Conservation (phyloP, 2,888 invertebrate genomes). For the Thymelicus sylvestris region DNA sequence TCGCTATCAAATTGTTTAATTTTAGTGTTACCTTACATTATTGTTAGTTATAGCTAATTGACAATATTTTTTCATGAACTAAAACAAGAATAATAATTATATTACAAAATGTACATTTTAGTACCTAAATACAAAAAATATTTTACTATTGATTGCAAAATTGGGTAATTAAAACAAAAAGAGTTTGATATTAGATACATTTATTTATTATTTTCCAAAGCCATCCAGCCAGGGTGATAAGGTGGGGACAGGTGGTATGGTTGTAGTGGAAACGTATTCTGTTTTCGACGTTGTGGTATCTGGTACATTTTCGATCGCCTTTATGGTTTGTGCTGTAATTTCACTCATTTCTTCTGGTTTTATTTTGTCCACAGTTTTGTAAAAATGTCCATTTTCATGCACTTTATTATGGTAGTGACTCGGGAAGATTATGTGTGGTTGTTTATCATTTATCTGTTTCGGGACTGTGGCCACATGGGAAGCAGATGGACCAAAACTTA, state of each 20-base stretch:
- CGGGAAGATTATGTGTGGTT: background rate
- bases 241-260: constrained; percentile 55
- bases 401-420: background rate
- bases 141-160: too few relatives aligned
- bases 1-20: too few relatives aligned
- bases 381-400: background rate
- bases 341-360: background rate
- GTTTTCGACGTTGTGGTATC: background rate
- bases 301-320: background rate
- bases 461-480: constrained; percentile 17
- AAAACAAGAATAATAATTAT: too few relatives aligned
- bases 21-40: too few relatives aligned
- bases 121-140: too few relatives aligned
- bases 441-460: background rate
- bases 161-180: too few relatives aligned
- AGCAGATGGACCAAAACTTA: constrained; percentile 30
- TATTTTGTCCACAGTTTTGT: background rate
- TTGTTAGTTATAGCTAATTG: too few relatives aligned
- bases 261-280: background rate
- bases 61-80: too few relatives aligned
- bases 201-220: constrained; percentile 52
- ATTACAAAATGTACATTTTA: too few relatives aligned
- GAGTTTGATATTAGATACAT: too few relatives aligned
- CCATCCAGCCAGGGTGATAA: constrained; percentile 61
- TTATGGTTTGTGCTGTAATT: background rate